A percentile compares a stretch with the other conserved stretches of the same genome.
phyloP scores from a whole-genome alignment of 1,140 invertebrate genomes.

The Orchestia grillus region DNA sequence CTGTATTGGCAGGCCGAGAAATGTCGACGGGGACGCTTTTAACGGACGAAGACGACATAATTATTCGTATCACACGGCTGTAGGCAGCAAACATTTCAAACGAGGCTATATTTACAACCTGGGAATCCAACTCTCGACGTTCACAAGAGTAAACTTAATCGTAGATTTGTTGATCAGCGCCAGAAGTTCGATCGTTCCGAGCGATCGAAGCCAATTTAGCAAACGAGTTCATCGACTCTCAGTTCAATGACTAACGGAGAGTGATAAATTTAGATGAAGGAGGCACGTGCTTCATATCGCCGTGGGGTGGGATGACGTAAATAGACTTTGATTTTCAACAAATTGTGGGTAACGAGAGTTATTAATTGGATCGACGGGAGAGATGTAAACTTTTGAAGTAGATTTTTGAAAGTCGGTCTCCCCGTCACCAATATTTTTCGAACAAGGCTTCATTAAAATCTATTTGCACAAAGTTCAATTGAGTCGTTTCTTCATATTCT shows the following conservation, averaged over 20 bases:
- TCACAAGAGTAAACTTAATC: background rate
- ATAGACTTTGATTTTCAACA: background rate
- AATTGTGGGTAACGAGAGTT: background rate
- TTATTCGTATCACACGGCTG: background rate
- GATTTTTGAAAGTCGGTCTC: background rate
- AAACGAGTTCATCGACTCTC: background rate
- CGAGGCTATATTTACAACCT: background rate
- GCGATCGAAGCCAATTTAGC: constrained; percentile 11
- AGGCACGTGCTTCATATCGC: background rate
- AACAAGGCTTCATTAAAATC: background rate
- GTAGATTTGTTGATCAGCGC: constrained; percentile 24
- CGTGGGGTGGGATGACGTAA: background rate
- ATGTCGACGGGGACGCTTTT: background rate
- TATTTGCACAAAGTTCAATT: background rate
- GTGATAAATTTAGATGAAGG: background rate
- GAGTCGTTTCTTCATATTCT: too few relatives aligned
- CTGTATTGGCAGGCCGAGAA: constrained; percentile 8
- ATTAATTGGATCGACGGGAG: background rate
- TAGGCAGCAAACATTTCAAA: constrained; percentile 16
- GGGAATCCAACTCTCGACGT: constrained; percentile 31
- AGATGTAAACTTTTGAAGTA: background rate
- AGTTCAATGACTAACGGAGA: background rate
- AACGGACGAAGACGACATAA: background rate
- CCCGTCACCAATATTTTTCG: background rate
- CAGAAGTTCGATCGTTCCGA: constrained; percentile 2